Evolutionary conservation across 2,113 vertebrate species (phyloP).

Genomic region (Melanerpes formicivorus): DNA sequence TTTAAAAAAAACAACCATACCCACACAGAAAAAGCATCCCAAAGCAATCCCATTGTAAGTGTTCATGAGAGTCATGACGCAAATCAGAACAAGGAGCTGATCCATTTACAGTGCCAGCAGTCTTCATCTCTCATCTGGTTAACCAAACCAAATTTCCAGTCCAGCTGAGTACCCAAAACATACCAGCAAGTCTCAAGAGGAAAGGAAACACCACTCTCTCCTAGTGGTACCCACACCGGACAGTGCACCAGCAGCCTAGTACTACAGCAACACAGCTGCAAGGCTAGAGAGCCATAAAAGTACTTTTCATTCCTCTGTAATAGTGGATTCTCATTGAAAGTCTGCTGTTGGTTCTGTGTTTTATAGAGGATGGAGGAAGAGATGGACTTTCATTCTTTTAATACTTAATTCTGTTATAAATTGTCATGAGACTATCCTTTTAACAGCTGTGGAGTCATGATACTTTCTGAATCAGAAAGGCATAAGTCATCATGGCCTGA

Average conservation of each 20-base stretch:
- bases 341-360: neutral
- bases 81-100: neutral
- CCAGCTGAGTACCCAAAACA: neutral
- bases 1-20: neutral
- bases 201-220: neutral
- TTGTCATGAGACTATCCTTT: neutral
- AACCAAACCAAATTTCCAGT: neutral
- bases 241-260: neutral
- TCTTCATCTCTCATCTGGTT: neutral
- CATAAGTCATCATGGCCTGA: neutral
- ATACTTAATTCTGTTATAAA: neutral
- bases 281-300: neutral
- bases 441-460: neutral
- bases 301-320: neutral
- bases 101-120: neutral
- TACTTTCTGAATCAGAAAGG: neutral
- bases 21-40: too few species aligned
- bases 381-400: neutral
- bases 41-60: neutral
- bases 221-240: rapidly evolving
- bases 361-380: neutral
- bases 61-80: neutral
- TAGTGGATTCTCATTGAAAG: neutral
- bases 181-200: neutral
- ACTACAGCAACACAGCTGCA: neutral